Conservation (phyloP, 2,797 vertebrate genomes). For the Propithecus deckenii region DNA sequence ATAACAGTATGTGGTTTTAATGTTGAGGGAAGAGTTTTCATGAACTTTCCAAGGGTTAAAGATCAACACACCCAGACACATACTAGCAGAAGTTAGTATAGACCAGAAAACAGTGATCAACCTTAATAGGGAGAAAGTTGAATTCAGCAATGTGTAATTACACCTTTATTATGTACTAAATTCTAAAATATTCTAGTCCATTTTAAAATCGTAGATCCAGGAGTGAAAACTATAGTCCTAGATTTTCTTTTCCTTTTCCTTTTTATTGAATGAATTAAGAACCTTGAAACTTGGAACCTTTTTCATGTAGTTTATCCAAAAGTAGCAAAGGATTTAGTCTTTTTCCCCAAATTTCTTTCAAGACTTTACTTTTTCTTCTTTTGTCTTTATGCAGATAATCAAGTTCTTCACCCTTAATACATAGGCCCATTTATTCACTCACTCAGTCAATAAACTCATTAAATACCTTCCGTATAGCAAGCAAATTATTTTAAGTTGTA, state of each 20-base stretch:
- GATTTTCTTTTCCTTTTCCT: background rate
- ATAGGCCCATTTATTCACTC: background rate
- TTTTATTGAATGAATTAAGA: background rate
- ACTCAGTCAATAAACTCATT: background rate
- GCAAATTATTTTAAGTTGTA: conserved; percentile 1
- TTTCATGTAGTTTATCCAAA: background rate
- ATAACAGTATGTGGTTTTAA: background rate
- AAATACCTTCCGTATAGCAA: background rate
- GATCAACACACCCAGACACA: background rate
- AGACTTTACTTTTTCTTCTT: background rate
- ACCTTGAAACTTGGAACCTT: background rate
- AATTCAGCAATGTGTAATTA: background rate
- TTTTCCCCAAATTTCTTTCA: background rate
- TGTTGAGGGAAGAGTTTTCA: background rate
- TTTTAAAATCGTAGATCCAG: background rate
- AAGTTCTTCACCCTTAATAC: background rate
- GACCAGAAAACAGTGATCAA: background rate
- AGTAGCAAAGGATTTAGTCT: background rate
- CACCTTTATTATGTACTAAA: background rate
- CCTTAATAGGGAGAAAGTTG: background rate
- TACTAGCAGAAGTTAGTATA: background rate
- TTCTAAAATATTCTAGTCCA: background rate
- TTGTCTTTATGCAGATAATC: background rate
- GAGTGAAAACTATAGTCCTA: background rate
- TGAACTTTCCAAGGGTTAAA: background rate